Base-by-base conservation (phyloP, 2,888 invertebrate species). In the Hanleya hanleyi region DNA sequence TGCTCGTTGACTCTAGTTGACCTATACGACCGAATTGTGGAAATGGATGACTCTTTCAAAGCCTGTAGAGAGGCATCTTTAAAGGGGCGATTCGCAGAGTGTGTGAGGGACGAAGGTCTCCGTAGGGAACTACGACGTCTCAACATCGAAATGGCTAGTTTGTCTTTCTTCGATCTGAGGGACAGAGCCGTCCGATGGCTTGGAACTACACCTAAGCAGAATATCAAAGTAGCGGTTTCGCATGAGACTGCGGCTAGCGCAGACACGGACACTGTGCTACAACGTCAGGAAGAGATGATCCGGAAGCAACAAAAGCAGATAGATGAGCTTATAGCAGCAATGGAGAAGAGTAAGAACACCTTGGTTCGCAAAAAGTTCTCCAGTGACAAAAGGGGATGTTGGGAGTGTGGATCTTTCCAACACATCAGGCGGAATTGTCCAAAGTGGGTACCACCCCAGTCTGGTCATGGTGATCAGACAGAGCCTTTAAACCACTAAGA, bases 1-100 rank as follows among this genome's bases (percentile, higher is more conserved):
- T 72, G 68, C 49, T 72, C 72, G 15, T 32, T 73, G 26, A 38
- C 37, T 22, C 49, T 69, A 26, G 69, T 73, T 1, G 68, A 69
- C 4, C 4, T 73, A 7, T 73, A 64, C 47, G 72, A 68, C 35
- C 32, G 61, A 35, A 73, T 73, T 15, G 22, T 47, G 7, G 35
- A 50, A 15, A 3, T 68, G 4, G 69, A 73, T 18, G 26, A 26
- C 4, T 68, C 64, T 9, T 69, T 69, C 36, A 64, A 9, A 15
- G 26, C 64, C 1, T 49, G 69, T 35, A 15, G 69, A 12, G 61
- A 73, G 6, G 22, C 50, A 12, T 7, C 67, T 36, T 35, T 68
- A 26, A 72, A 72, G 37, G 62, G 61, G 18, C 15, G 62, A 32
- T 62, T 69, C 29, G 72, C 67, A 5, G 67, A 67, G 38, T 49